Evolutionary conservation across 2,888 invertebrate genomes (phyloP), one percentile per base, ranked within the genome.

Genomic region (Galeopsomyia nigrocyanea): DNA sequence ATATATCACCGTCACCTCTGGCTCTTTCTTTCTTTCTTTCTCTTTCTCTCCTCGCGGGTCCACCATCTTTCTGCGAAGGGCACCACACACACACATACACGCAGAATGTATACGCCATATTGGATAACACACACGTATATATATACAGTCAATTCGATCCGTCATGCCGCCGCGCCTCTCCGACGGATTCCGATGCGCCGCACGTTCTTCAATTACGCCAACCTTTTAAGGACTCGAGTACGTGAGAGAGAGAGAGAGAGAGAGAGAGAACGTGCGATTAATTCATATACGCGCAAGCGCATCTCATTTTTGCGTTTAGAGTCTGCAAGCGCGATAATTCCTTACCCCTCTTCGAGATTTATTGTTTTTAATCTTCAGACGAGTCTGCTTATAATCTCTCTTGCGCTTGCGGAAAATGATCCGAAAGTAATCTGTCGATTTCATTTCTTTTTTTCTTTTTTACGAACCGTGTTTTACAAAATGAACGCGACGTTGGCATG

Each of bases 1-100:
- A 83, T 84, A 82, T 82, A 83, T 84, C 83, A 84, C 81, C 81
- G 81, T 80, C 80, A 79, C 79, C 82, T 81, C 79, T 75, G 66
- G 75, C 76, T 77, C 79, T 62, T 51, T 57, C 62, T 57, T 71
- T 46, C 56, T 21, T 55, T 53, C 57, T 51, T 31, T 31, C 80
- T 78, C 79, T 80, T 79, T 78, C 78, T 56, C 73, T 58, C 65
- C 68, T 53, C 65, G 26, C 50, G 6, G 31, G 31, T 51, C 17
- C 31, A 39, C 46, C 61, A 22, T 19, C 60, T 46, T 26, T 14
- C 19, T 21, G 51, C 21, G 53, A 66, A 57, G 66, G 66, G 56
- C 67, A 51, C 62, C 71, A 57, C 39, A 39, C 10, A 10, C 39
- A 10, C 39, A 39, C 7, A 3, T 7, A 31, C 7, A 31, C 31